Evolutionary conservation across 2,113 vertebrate genomes (phyloP).

Genomic region (Hippocampus comes): DNA sequence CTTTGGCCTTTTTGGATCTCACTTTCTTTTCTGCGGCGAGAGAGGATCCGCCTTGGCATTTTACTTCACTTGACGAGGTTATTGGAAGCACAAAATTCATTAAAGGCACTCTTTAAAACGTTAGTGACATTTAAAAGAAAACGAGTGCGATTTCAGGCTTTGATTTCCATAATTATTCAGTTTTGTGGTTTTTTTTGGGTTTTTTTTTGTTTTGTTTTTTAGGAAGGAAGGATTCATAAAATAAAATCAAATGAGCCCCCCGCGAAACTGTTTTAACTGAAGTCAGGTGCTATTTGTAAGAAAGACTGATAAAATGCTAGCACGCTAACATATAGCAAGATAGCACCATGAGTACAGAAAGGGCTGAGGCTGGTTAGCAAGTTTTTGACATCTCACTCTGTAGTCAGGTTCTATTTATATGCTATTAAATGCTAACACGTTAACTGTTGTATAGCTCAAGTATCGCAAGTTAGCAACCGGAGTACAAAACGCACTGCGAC

Average conservation of each 20-base stretch:
- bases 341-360: too few relatives aligned
- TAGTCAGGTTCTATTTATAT: too few relatives aligned
- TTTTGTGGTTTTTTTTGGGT: too few relatives aligned
- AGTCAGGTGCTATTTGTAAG: too few relatives aligned
- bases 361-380: not conserved
- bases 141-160: not conserved
- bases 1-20: conserved; percentile 44
- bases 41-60: conserved; percentile 3
- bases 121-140: conserved; percentile 2
- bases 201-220: not conserved
- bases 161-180: not conserved
- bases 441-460: too few relatives aligned
- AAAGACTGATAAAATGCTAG: not conserved
- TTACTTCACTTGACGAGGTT: not conserved
- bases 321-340: not conserved
- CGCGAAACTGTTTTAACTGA: not conserved
- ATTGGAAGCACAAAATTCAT: conserved; percentile 1
- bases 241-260: not conserved
- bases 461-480: too few relatives aligned
- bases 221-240: not conserved
- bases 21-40: conserved; percentile 2
- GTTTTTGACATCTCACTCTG: not conserved
- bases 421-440: too few relatives aligned
- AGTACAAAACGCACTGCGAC: too few relatives aligned
- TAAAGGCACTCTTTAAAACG: not conserved